These are phyloP conservation scores for Trichonephila clavata DNA, from an alignment of 1,140 invertebrate genomes.

Conservation along the genomic window DNA sequence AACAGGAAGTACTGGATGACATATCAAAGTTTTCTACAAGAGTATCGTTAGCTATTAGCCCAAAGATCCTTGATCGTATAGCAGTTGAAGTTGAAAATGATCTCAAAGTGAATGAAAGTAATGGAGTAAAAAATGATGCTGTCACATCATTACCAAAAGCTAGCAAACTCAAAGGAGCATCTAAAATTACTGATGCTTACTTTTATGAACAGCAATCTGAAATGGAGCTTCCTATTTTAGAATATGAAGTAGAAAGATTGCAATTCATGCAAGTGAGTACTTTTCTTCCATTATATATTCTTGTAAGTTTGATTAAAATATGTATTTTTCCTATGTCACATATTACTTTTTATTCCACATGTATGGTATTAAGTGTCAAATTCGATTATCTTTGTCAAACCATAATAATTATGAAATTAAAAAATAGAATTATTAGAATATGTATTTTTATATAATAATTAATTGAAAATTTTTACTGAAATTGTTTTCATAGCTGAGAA, in stretches of 20 bases:
- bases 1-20: slow-evolving; percentile 69
- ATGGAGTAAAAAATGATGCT: background rate
- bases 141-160: background rate
- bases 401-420: too few species aligned
- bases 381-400: too few species aligned
- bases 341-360: too few species aligned
- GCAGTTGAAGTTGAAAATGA: background rate
- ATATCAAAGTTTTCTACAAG: slow-evolving; percentile 44
- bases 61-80: slow-evolving; percentile 39
- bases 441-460: too few species aligned
- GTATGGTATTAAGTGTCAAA: too few species aligned
- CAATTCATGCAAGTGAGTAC: slow-evolving; percentile 55
- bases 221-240: slow-evolving; percentile 55
- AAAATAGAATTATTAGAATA: too few species aligned
- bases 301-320: too few species aligned
- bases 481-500: too few species aligned
- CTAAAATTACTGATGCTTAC: slow-evolving; percentile 40
- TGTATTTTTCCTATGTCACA: too few species aligned
- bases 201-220: slow-evolving; percentile 63
- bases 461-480: too few species aligned
- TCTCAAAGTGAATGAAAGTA: background rate
- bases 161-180: background rate
- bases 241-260: slow-evolving; percentile 63
- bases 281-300: background rate
- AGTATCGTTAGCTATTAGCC: background rate